A percentile compares a stretch with the other conserved stretches of the same genome.
phyloP scores from a whole-genome alignment of 2,888 invertebrate genomes.

The Eristalinus aeneus region DNA sequence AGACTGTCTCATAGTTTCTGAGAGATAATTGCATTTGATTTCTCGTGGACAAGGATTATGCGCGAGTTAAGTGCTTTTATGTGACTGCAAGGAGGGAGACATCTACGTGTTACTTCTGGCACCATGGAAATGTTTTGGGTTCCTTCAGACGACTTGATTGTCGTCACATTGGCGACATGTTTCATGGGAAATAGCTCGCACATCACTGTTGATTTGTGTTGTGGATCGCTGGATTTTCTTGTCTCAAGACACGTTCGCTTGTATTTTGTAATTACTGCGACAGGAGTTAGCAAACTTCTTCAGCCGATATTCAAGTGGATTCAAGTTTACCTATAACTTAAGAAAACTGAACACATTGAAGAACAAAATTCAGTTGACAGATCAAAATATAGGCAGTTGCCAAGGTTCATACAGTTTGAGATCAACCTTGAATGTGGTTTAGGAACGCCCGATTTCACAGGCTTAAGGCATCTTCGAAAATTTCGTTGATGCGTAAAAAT shows the following conservation, averaged over 20 bases:
- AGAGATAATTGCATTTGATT: slow-evolving; percentile 41
- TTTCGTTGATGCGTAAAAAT: too few species aligned
- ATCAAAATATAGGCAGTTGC: too few species aligned
- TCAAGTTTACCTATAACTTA: too few species aligned
- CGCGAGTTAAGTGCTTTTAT: slow-evolving; percentile 1
- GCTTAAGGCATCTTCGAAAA: too few species aligned
- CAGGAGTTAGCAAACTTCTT: neutral
- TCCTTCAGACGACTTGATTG: neutral
- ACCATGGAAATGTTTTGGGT: neutral
- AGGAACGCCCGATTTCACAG: too few species aligned
- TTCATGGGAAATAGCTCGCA: neutral
- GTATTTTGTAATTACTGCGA: neutral
- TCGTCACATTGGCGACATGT: neutral
- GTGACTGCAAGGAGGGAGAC: slow-evolving; percentile 10
- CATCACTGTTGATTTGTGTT: neutral
- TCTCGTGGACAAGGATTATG: slow-evolving; percentile 28
- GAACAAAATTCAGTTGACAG: too few species aligned
- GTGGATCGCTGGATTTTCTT: neutral
- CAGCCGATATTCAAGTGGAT: too few species aligned
- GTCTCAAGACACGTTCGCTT: neutral
- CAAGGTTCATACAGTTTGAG: too few species aligned
- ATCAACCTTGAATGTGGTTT: too few species aligned
- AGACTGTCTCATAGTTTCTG: neutral
- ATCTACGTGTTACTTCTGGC: neutral
- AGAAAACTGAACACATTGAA: too few species aligned